Base-by-base conservation (phyloP, 2,888 invertebrate species). In the Cyclophora punctaria region DNA sequence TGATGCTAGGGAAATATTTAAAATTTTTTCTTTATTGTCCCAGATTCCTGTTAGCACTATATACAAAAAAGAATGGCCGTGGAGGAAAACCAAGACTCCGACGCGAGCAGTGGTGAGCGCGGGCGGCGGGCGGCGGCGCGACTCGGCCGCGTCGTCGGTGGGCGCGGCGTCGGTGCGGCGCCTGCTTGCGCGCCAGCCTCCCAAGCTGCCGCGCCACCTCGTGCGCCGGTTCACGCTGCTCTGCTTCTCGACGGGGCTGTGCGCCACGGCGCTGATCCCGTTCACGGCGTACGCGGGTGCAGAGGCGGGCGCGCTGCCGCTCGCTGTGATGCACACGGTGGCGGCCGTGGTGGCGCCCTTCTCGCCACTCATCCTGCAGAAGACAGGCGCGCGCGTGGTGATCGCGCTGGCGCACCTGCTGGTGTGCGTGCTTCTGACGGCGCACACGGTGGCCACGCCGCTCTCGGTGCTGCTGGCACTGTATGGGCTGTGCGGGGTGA, bases 151-250 rank as follows among this genome's bases (percentile, higher is more conserved):
- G 35, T 93, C 93, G 47, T 93, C 93, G 0, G 92, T 94, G 37
- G 94, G 94, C 2, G 93, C 94, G 0, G 93, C 93, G 0, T 95
- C 95, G 1, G 94, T 95, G 5, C 90, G 94, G 3, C 90, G 94
- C 0, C 85, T 95, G 7, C 90, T 95, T 48, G 92, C 93, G 0
- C 63, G 84, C 41, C 85, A 78, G 40, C 86, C 88, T 0, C 67
- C 84, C 72, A 68, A 89, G 80, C 57, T 91, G 74, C 89, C 90
- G 71, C 66, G 86, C 73, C 67, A 89, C 59, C 55, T 89, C 64
- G 76, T 89, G 73, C 65, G 71, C 78, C 77, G 81, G 59, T 83
- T 92, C 70, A 73, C 90, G 42, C 74, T 92, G 51, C 73, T 92
- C 58, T 87, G 91, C 73, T 55, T 91, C 57, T 78, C 92, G 35